phyloP scores from a whole-genome alignment of 2,113 vertebrate species.

The Zosterops borbonicus region DNA sequence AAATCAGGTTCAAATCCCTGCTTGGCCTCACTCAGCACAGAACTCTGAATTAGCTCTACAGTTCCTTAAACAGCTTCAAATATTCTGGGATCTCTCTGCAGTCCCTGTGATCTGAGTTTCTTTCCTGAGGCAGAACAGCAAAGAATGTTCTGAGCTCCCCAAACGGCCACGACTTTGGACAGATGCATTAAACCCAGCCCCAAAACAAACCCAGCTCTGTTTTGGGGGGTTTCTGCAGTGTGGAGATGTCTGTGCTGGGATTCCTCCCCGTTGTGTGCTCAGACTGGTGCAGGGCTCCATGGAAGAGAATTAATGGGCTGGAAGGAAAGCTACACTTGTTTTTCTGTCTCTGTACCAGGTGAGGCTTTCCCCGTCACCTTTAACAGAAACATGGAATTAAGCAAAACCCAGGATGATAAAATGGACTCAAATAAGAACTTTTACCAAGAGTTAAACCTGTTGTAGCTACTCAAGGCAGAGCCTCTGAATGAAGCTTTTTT shows the following conservation, averaged over 20 bases:
- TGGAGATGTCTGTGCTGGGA: background rate
- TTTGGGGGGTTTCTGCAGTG: background rate
- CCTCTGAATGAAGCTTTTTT: background rate
- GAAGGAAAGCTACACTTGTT: background rate
- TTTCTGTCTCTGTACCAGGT: background rate
- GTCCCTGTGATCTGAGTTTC: background rate
- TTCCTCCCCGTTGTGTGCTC: slow-evolving; percentile 1
- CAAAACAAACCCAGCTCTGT: background rate
- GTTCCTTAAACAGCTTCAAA: background rate
- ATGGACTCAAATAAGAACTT: background rate
- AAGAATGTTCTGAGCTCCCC: background rate
- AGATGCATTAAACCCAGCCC: background rate
- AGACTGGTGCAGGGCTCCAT: background rate
- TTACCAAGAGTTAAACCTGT: background rate
- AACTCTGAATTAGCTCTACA: background rate
- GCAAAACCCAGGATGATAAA: background rate
- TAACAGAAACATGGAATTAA: background rate
- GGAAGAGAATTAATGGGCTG: slow-evolving; percentile 25
- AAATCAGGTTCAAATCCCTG: slow-evolving; percentile 7
- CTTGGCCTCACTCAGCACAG: background rate
- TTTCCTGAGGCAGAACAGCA: slow-evolving; percentile 25
- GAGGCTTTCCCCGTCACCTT: background rate
- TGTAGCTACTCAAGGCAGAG: background rate
- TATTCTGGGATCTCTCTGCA: slow-evolving; percentile 1
- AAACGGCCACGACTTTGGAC: background rate